Conservation (phyloP, 2,797 vertebrate genomes). For the Eospalax fontanierii region DNA sequence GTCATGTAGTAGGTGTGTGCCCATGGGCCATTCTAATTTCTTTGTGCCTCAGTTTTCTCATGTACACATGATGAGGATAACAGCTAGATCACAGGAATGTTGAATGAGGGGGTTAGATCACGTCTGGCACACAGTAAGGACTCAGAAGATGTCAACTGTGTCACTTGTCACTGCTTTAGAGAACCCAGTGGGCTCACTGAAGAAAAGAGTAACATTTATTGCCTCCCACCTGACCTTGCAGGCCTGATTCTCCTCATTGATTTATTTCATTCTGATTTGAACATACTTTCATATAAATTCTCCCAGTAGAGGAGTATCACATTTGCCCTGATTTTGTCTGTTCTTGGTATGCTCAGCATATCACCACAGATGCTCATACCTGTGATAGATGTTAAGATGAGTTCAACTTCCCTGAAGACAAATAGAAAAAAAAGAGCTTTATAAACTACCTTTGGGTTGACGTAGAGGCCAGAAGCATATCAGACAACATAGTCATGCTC, state of each 20-base stretch:
- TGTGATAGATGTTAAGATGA: neutral
- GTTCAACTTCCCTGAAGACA: neutral
- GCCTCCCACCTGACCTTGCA: neutral
- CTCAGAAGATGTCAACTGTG: neutral
- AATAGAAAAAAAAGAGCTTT: neutral
- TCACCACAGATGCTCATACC: neutral
- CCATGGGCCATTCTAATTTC: neutral
- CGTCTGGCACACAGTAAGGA: neutral
- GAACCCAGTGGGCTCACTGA: neutral
- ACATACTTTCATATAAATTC: neutral
- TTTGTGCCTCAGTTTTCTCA: conserved; percentile 1
- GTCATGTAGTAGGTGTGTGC: neutral
- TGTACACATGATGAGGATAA: conserved; percentile 5
- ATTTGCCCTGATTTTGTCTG: conserved; percentile 21
- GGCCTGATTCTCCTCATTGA: conserved; percentile 29
- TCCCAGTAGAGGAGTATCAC: neutral
- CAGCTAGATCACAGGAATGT: neutral
- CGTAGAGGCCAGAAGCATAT: neutral
- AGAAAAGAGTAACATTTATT: neutral
- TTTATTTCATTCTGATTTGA: conserved; percentile 40
- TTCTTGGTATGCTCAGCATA: neutral
- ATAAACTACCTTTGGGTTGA: neutral
- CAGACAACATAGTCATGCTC: neutral
- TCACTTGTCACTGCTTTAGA: neutral
- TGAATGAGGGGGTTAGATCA: neutral